A percentile compares a stretch with the other conserved stretches of the same genome.
These are phyloP conservation scores for Drosophila saltans DNA, from an alignment of 1,140 invertebrate genomes.

Conservation along the genomic window DNA sequence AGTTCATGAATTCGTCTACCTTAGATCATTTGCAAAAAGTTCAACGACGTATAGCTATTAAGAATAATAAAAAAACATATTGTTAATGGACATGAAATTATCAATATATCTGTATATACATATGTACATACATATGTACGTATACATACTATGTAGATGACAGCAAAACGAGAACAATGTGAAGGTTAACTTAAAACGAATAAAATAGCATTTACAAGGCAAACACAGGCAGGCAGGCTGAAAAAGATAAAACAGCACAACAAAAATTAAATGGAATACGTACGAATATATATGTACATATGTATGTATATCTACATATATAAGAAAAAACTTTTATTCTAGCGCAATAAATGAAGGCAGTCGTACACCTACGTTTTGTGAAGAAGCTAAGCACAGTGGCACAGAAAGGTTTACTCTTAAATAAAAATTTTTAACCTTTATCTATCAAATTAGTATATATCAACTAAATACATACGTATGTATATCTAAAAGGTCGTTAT, in stretches of 20 bases:
- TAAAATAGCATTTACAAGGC: constrained; percentile 60
- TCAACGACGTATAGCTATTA: constrained; percentile 53
- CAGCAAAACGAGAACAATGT: constrained; percentile 44
- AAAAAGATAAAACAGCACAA: constrained; percentile 61
- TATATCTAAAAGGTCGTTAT: no score
- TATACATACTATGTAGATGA: not conserved
- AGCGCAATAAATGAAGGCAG: constrained; percentile 58
- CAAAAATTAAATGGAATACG: constrained; percentile 43
- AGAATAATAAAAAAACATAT: constrained; percentile 18
- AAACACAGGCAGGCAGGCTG: constrained; percentile 22
- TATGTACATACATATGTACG: no score
- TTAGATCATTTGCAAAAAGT: constrained; percentile 29
- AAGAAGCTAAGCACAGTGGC: constrained; percentile 53
- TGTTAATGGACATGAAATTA: constrained; percentile 23
- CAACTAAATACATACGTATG: no score
- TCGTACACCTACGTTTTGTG: constrained; percentile 54
- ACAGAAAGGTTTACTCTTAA: constrained; percentile 17
- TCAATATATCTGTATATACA: constrained; percentile 4
- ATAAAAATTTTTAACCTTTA: not conserved
- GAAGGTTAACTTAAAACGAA: constrained; percentile 54
- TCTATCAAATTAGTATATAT: no score
- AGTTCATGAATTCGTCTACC: constrained; percentile 5
- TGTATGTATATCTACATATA: not conserved
- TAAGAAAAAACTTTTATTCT: constrained; percentile 54
- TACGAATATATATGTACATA: not conserved